These are phyloP conservation scores for Hemiprocne comata DNA, from an alignment of 2,113 vertebrate species.

Conservation along the genomic window DNA sequence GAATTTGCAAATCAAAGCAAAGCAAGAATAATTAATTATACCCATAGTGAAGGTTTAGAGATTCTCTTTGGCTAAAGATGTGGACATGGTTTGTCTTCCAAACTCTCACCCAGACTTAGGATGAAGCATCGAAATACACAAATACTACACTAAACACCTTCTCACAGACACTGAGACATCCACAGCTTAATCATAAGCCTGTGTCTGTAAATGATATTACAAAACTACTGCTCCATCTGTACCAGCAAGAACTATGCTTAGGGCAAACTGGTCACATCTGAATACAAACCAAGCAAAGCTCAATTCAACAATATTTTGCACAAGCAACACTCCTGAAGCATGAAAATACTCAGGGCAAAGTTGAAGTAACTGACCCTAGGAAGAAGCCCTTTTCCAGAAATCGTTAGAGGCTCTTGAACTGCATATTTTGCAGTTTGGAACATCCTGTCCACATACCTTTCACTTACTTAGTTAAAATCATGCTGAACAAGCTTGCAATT, in stretches of 20 bases:
- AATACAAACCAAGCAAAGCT: neutral
- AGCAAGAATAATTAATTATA: neutral
- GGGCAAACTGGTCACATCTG: neutral
- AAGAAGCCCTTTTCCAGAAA: neutral
- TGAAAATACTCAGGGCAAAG: neutral
- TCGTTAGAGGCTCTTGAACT: neutral
- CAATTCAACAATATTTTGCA: neutral
- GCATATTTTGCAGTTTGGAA: neutral
- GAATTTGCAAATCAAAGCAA: neutral
- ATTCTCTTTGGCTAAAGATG: neutral
- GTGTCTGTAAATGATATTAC: neutral
- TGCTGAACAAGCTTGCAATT: constrained; percentile 17
- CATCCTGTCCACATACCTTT: neutral
- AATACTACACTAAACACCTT: neutral
- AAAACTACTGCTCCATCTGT: neutral
- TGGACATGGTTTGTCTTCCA: neutral
- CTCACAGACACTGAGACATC: neutral
- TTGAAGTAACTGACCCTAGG: neutral
- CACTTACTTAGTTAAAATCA: neutral
- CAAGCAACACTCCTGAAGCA: neutral
- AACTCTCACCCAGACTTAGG: neutral
- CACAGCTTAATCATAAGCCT: neutral
- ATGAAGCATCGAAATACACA: neutral
- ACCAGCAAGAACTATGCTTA: neutral
- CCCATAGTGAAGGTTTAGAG: neutral